These are phyloP conservation scores for Callocephalon fimbriatum DNA, from an alignment of 2,113 vertebrate species.

Conservation along the genomic window DNA sequence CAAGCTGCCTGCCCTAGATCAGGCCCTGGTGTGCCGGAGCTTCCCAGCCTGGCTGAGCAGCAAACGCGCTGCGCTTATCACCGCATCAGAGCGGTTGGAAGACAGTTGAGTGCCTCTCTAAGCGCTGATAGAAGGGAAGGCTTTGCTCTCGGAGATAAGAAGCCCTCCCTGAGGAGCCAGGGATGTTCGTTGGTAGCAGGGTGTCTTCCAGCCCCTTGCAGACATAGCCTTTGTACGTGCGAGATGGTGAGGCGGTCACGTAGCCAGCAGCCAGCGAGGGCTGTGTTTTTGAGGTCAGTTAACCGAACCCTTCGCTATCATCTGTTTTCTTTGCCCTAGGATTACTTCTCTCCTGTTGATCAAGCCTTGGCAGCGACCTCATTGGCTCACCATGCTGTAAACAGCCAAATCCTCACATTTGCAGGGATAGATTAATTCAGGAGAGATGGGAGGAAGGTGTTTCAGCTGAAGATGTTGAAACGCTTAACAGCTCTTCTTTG, in stretches of 20 bases:
- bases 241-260: not conserved
- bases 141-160: conserved; percentile 68
- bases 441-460: not conserved
- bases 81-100: conserved; percentile 61
- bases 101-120: conserved; percentile 67
- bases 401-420: accelerated
- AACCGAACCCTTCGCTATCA: conserved; percentile 8
- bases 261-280: not conserved
- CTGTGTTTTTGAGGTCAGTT: conserved; percentile 12
- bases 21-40: not conserved
- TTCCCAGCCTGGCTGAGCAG: not conserved
- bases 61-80: not conserved
- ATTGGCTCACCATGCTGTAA: not conserved
- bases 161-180: conserved; percentile 39
- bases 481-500: not conserved
- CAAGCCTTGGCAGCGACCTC: not conserved
- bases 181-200: conserved; percentile 15
- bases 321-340: not conserved
- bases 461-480: not conserved
- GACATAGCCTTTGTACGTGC: not conserved
- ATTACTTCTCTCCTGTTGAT: not conserved
- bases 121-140: conserved; percentile 37
- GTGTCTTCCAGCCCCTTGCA: not conserved
- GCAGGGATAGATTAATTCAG: not conserved
- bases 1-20: not conserved